These are phyloP conservation scores for Ephydatia muelleri DNA, from an alignment of 37 sponge, comb jelly and placozoan species.

Conservation along the genomic window DNA sequence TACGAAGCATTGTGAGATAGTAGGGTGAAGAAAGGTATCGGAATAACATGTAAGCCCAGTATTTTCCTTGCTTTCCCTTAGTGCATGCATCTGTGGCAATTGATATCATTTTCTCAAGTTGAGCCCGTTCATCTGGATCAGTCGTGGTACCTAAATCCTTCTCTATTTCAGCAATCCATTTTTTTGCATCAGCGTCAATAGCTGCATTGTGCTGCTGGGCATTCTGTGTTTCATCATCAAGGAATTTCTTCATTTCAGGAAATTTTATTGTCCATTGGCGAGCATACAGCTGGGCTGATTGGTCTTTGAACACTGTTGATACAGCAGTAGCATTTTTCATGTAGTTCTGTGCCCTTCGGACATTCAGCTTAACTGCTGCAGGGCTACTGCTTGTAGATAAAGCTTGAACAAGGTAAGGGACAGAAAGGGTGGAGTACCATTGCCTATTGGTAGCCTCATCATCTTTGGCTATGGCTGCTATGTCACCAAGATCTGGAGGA, in stretches of 20 bases:
- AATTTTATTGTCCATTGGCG: background rate
- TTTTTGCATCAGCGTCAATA: background rate
- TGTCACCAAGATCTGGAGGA: background rate
- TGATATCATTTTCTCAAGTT: background rate
- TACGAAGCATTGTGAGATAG: slow-evolving; percentile 3
- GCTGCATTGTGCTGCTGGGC: background rate
- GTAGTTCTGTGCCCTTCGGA: background rate
- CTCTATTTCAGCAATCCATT: background rate
- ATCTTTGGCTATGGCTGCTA: background rate
- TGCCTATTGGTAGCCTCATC: background rate
- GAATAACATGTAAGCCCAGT: slow-evolving; percentile 16
- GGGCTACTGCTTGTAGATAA: background rate
- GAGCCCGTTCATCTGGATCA: background rate
- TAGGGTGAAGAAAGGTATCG: slow-evolving; percentile 2
- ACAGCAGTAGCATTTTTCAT: background rate
- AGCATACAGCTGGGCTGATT: background rate
- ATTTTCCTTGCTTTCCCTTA: background rate
- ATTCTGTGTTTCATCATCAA: background rate
- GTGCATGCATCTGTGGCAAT: background rate
- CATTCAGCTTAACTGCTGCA: background rate
- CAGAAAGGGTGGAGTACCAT: background rate
- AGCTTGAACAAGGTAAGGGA: slow-evolving; percentile 7
- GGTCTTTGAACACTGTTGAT: background rate
- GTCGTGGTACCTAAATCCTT: background rate
- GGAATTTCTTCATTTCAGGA: background rate